phyloP scores from a whole-genome alignment of 2,797 vertebrate genomes.

The Diglossa cyanea region DNA sequence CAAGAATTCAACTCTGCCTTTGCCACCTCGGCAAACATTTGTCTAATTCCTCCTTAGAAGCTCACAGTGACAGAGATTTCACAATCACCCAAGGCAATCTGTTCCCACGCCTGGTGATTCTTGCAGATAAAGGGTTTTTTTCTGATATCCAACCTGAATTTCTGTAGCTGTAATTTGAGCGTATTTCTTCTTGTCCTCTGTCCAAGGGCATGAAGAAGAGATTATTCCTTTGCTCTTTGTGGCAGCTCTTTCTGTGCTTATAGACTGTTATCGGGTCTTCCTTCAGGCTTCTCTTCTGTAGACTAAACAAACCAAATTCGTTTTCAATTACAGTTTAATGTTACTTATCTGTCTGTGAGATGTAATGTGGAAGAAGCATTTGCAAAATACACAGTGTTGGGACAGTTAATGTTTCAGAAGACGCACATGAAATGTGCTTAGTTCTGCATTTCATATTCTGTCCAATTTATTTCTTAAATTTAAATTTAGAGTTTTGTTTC shows the following conservation, averaged over 20 bases:
- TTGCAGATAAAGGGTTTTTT: conserved; percentile 4
- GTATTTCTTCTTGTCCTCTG: background rate
- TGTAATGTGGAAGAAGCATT: background rate
- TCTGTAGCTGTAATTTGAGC: background rate
- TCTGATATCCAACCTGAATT: background rate
- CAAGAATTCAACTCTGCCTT: background rate
- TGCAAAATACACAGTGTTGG: background rate
- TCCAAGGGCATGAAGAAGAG: background rate
- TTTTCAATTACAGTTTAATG: conserved; percentile 4
- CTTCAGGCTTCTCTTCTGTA: conserved; percentile 15
- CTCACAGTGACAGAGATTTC: background rate
- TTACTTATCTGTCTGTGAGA: background rate
- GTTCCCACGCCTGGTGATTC: background rate
- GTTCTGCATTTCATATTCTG: background rate
- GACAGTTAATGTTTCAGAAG: background rate
- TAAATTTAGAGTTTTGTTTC: background rate
- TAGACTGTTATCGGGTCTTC: conserved; percentile 12
- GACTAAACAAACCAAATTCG: conserved; percentile 11
- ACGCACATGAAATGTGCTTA: background rate
- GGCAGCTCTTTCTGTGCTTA: background rate
- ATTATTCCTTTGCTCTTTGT: background rate
- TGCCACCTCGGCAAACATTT: background rate
- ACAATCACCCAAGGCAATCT: background rate
- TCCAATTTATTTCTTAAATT: background rate
- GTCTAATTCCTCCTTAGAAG: background rate